These are phyloP conservation scores for Trypoxylus dichotomus DNA, from an alignment of 1,140 invertebrate species.

Conservation along the genomic window DNA sequence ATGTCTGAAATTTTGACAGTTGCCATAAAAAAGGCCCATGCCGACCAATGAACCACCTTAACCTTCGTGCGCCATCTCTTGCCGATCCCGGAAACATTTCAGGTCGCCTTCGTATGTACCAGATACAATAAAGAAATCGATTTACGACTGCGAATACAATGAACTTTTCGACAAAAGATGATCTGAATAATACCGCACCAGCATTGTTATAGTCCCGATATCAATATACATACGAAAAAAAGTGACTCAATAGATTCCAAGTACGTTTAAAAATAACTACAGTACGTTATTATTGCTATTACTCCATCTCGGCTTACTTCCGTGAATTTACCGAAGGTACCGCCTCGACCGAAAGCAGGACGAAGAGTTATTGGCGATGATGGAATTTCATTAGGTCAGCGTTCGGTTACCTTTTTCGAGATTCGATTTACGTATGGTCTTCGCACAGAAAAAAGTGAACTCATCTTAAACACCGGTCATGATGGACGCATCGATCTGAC, in stretches of 20 bases:
- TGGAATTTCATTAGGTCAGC: background rate
- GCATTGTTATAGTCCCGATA: too few relatives aligned
- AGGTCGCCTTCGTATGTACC: too few relatives aligned
- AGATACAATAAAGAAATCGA: too few relatives aligned
- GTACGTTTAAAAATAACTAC: background rate
- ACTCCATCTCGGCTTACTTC: background rate
- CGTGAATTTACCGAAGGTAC: background rate
- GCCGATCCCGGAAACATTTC: too few relatives aligned
- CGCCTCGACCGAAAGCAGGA: background rate
- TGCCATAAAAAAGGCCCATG: too few relatives aligned
- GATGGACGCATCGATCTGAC: background rate
- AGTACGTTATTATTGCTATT: background rate
- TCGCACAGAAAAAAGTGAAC: background rate
- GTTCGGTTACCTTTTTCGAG: background rate
- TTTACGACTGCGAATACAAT: too few relatives aligned
- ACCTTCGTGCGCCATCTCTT: too few relatives aligned
- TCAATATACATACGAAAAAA: background rate
- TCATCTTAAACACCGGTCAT: background rate
- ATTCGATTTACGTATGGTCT: background rate
- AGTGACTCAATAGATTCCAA: background rate
- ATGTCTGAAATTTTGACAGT: too few relatives aligned
- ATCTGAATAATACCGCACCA: too few relatives aligned
- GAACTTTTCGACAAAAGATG: too few relatives aligned
- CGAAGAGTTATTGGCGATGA: background rate
- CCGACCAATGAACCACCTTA: too few relatives aligned